Evolutionary conservation across 2,113 vertebrate species (phyloP), one percentile per base, ranked within the genome.

Genomic region (Hylia prasina): DNA sequence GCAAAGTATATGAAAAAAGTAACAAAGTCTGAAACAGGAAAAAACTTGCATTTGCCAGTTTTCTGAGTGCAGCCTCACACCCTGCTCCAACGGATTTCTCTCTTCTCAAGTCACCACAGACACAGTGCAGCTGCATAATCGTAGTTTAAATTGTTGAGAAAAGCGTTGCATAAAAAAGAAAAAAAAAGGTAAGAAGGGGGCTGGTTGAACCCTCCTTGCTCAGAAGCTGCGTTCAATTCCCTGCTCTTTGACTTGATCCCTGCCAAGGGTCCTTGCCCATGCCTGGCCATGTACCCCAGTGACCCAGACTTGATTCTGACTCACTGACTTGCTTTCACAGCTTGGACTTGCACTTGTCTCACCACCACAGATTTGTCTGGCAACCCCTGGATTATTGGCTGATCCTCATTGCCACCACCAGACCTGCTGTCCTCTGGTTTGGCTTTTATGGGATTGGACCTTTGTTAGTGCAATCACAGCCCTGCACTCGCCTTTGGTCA

Each of bases 31-130:
- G 44, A 81, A 27, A 19, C 19, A 60, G 51, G 23, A 28, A 87
- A 80, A 66, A 81, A 27, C 58, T 13, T 37, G 24, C 15, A 39
- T 66, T 57, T 86, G 25, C 15, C 42, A 70, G 30, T 35, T 42
- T 30, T 22, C 23, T 78, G 51, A n/a, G 39, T 39, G 63, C 72
- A 66, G n/a, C 16, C 40, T 22, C 42, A n/a, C 1, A 0, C 9
- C 44, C 35, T 45, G 33, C 71, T 77, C 40, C 37, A 37, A 40
- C 61, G 44, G 35, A 66, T 84, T 73, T 73, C 35, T 42, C 53
- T 83, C 21, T 58, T 40, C 65, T 79, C 16, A 44, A 47, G 47
- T n/a, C 1, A 0, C 47, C 0, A 0, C 24, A 71, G 73, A 71
- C 44, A 78, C 0, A 0, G 19, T 79, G 61, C 60, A 64, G 51